Base-by-base conservation (phyloP, 2,797 vertebrate genomes). In the Kryptolebias ocellatus region DNA sequence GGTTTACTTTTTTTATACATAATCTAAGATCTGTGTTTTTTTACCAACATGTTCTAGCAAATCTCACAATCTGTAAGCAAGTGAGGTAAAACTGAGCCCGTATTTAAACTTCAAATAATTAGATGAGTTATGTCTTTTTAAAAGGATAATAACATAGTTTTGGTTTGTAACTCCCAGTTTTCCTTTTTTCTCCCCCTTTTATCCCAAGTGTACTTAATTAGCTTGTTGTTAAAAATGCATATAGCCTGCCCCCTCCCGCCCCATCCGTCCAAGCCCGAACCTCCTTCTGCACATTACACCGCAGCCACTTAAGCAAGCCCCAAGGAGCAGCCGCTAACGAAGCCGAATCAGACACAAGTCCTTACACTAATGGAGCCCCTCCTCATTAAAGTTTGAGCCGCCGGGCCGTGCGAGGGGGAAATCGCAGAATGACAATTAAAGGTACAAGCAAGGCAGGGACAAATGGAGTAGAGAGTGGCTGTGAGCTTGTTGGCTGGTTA, bases 271-370 rank as follows among this genome's bases (percentile, higher is more conserved):
- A 81, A 69, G 67, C 46, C 67, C 70, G 55, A 53, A 69, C 65
- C 70, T 85, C 78, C 75, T 89, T 79, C 83, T 88, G 81, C 91
- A 87, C 81, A 91, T 92, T 90, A 91, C 85, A 91, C 87, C 80
- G 79, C 76, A 91, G 90, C 86, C 93, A 92, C 92, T 94, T 92
- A 88, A 88, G 83, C 70, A 87, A 87, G 74, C 91, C 92, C 92
- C 72, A 83, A 91, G 92, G 92, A 90, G 9, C 78, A 9, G 65
- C 44, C 31, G 37, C 87, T 88, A 90, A 89, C 80, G 76, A 91
- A 92, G 86, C 77, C 79, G 29, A 81, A 84, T 83, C 78, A 85
- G 83, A 87, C 82, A 53, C 83, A 4, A 46, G 74, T 73, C 75
- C 49, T 56, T 62, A 55, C 83, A 20, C 85, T 87, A 86, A 89